Conservation (phyloP, 1,140 invertebrate genomes). For the Coenobita brevimanus region DNA sequence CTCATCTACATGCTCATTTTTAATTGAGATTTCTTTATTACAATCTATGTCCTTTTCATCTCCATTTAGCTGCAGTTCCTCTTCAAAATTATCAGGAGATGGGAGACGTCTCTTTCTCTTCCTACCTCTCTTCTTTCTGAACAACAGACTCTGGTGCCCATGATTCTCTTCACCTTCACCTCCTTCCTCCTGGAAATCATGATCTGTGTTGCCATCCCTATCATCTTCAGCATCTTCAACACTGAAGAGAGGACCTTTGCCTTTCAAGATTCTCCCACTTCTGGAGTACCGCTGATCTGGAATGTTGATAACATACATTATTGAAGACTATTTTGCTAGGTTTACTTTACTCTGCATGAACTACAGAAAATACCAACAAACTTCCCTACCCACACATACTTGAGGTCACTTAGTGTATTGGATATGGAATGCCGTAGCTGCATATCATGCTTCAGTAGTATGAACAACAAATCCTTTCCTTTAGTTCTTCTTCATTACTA, state of each 20-base stretch:
- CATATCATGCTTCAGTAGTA: too few relatives aligned
- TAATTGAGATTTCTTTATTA: not conserved
- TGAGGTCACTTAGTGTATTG: too few relatives aligned
- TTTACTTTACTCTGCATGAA: too few relatives aligned
- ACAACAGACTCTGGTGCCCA: not conserved
- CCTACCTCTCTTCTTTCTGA: slow-evolving; percentile 50
- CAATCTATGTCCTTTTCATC: slow-evolving; percentile 6
- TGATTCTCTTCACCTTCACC: not conserved
- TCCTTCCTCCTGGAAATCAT: slow-evolving; percentile 31
- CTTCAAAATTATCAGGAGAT: slow-evolving; percentile 42
- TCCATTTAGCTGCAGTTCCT: slow-evolving; percentile 18
- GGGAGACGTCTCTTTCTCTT: slow-evolving; percentile 41
- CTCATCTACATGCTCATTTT: slow-evolving; percentile 34
- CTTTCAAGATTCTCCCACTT: slow-evolving; percentile 40
- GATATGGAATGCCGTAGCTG: too few relatives aligned
- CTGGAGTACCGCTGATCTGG: slow-evolving; percentile 41
- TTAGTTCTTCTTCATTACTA: too few relatives aligned
- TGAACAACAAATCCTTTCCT: too few relatives aligned
- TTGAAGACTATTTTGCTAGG: too few relatives aligned
- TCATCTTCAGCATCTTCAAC: not conserved
- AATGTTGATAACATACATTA: not conserved
- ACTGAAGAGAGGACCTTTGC: slow-evolving; percentile 26
- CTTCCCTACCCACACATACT: too few relatives aligned
- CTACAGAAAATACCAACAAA: too few relatives aligned
- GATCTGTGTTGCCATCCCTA: not conserved